These are phyloP conservation scores for Pseudomyrmex concolor DNA, from an alignment of 1,140 invertebrate species.

Conservation along the genomic window DNA sequence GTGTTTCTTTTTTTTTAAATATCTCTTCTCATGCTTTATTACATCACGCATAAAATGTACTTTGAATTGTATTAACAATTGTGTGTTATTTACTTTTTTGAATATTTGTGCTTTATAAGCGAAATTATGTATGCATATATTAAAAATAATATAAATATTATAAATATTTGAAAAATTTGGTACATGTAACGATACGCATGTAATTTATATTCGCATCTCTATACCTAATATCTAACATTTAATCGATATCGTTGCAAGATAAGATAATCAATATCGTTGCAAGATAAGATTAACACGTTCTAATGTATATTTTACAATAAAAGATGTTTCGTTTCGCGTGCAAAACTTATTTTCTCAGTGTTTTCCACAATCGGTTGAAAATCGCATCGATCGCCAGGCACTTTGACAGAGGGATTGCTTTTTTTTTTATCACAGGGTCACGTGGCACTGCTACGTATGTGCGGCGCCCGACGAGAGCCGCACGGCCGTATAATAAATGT, in stretches of 20 bases:
- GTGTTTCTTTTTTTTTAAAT: too few species aligned
- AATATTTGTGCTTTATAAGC: too few species aligned
- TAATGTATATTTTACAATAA: background rate
- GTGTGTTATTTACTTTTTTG: too few species aligned
- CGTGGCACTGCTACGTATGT: conserved; percentile 42
- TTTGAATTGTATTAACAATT: too few species aligned
- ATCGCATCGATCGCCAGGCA: background rate
- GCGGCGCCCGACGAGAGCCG: conserved; percentile 36
- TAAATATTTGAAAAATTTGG: background rate
- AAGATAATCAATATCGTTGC: conserved; percentile 12
- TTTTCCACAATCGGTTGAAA: too few species aligned
- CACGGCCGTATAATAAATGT: conserved; percentile 32
- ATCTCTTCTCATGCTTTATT: too few species aligned
- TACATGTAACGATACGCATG: background rate
- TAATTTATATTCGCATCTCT: background rate
- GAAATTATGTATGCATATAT: too few species aligned
- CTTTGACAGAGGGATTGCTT: background rate
- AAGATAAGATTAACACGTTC: background rate
- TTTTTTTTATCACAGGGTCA: background rate
- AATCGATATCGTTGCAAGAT: conserved; percentile 7
- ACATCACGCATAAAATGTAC: too few species aligned
- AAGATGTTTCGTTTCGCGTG: too few species aligned
- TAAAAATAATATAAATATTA: too few species aligned
- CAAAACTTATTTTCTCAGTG: too few species aligned
- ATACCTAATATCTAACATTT: background rate